Evolutionary conservation across 2,888 invertebrate genomes (phyloP), one percentile per base, ranked within the genome.

Genomic region (Seladonia tumulorum): DNA sequence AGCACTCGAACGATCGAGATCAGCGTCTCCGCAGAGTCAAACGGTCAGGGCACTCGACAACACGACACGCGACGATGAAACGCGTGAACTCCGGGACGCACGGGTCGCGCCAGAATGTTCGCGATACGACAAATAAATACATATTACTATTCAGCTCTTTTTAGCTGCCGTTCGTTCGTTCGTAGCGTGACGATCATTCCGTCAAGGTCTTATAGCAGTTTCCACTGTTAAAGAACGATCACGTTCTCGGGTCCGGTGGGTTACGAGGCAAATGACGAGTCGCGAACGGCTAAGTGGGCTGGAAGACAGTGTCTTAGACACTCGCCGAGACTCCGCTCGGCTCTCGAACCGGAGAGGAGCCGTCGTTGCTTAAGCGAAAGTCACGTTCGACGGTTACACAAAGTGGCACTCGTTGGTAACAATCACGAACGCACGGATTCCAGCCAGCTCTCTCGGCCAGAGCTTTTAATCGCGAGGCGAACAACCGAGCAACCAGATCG

Each of bases 381-480:
- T 91, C 90, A 90, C 90, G 90, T 90, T 89, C 90, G 83, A 85
- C 87, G 88, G 86, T 90, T 87, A 87, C 81, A 81, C 75, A 76
- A 73, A 90, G 90, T 89, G 90, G 80, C 88, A 87, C 87, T 90
- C 80, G 88, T 87, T 86, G 77, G 87, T 86, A 90, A 90, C 89
- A 90, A 90, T 90, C 87, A 87, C 87, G 88, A 87, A 79, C 76
- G 70, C 68, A 70, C 81, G 76, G 79, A 77, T 68, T 12, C 39
- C 22, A 22, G 35, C 35, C 63, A 7, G 29, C 63, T 63, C 63
- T 63, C 29, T 45, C 63, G 49, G 10, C 8, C 25, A 25, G 49
- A 25, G 49, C 29, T 22, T 42, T 70, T 29, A 25, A 83, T 66
- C 63, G 63, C 63, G 63, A 16, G 63, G 63, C 63, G 63, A 63